phyloP scores from a whole-genome alignment of 2,113 vertebrate species.

The Cacatua alba region DNA sequence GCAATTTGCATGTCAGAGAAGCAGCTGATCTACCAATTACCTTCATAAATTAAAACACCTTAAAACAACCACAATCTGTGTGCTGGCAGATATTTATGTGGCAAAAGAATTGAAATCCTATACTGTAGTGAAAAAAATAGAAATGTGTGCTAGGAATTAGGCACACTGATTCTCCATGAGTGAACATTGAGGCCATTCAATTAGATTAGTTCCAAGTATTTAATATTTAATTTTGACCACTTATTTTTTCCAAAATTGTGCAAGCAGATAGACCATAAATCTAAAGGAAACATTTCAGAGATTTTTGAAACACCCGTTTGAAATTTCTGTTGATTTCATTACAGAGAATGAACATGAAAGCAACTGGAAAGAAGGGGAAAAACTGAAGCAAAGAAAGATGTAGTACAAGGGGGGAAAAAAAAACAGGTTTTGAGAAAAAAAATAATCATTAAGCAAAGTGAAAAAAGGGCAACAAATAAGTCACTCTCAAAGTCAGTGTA shows the following conservation, averaged over 20 bases:
- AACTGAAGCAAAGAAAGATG: neutral
- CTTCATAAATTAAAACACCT: neutral
- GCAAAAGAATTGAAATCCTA: neutral
- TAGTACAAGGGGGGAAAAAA: neutral
- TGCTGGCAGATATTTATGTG: neutral
- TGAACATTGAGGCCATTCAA: constrained; percentile 37
- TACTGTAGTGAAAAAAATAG: neutral
- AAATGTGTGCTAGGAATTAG: neutral
- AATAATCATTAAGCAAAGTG: neutral
- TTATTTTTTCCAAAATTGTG: neutral
- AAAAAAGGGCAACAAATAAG: neutral
- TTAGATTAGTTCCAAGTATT: constrained; percentile 39
- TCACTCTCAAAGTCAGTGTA: neutral
- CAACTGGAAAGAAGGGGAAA: neutral
- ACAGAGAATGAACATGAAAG: neutral
- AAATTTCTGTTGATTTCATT: neutral
- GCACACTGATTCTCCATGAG: constrained; percentile 9
- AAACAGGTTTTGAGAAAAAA: neutral
- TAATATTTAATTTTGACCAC: constrained; percentile 12
- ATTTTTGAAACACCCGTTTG: neutral
- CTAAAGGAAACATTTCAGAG: neutral
- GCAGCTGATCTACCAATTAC: neutral
- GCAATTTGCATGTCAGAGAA: neutral
- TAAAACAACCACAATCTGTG: neutral
- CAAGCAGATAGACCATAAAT: neutral